Conservation (phyloP, 1,140 invertebrate genomes). For the Himalopsyche phryganea region DNA sequence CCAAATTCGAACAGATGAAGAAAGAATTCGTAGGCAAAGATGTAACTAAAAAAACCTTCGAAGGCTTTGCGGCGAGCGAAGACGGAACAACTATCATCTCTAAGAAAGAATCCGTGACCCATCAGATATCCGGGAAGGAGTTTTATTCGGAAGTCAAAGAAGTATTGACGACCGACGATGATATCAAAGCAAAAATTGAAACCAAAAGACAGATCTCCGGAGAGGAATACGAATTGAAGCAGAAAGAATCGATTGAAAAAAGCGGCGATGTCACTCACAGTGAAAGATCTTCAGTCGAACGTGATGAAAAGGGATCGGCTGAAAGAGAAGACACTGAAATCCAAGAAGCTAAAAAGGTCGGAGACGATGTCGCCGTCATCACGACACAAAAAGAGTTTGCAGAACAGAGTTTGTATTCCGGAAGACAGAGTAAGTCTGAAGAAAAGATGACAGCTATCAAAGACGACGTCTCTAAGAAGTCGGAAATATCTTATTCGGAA, state of each 20-base stretch:
- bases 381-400: constrained; percentile 48
- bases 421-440: constrained; percentile 52
- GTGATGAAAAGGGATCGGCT: constrained; percentile 47
- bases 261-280: constrained; percentile 50
- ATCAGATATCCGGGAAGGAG: constrained; percentile 50
- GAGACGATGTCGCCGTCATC: constrained; percentile 45
- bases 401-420: constrained; percentile 49
- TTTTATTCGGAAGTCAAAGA: constrained; percentile 49
- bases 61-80: constrained; percentile 5
- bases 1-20: constrained; percentile 32
- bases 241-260: constrained; percentile 46
- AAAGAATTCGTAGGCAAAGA: constrained; percentile 23
- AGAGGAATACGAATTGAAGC: constrained; percentile 49
- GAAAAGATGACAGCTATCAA: constrained; percentile 51
- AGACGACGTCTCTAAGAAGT: constrained; percentile 50
- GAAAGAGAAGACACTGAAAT: constrained; percentile 49
- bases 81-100: constrained; percentile 44
- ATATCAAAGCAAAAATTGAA: constrained; percentile 48
- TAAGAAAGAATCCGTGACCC: constrained; percentile 50
- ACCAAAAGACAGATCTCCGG: constrained; percentile 48
- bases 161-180: constrained; percentile 49
- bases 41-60: constrained; percentile 13
- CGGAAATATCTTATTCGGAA: constrained; percentile 52
- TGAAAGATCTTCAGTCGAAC: constrained; percentile 47
- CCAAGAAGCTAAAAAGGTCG: constrained; percentile 47